Evolutionary conservation across 2,113 vertebrate genomes (phyloP).

Genomic region (Paracanthobrama guichenoti): DNA sequence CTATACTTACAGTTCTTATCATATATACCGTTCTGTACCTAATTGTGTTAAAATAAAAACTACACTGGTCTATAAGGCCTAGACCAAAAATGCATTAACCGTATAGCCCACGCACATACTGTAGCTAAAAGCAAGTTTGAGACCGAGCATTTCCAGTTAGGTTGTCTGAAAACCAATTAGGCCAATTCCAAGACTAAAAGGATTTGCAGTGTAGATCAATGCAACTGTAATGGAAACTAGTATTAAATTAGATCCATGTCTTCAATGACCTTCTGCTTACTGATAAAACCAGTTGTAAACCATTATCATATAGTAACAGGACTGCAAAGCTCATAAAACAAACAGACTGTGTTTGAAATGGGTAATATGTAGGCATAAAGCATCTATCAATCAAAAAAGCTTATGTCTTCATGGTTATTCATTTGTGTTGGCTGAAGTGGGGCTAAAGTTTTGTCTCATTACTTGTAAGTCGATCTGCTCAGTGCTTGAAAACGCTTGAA

Average conservation of each 20-base stretch:
- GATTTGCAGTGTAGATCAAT: slow-evolving; percentile 39
- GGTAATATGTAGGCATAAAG: neutral
- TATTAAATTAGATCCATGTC: slow-evolving; percentile 30
- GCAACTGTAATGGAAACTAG: slow-evolving; percentile 35
- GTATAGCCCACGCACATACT: too few species aligned
- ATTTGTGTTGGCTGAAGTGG: slow-evolving; percentile 23
- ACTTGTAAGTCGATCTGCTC: neutral
- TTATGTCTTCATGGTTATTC: slow-evolving; percentile 10
- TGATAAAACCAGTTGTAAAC: slow-evolving; percentile 8
- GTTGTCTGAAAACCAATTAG: slow-evolving; percentile 41
- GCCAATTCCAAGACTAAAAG: slow-evolving; percentile 37
- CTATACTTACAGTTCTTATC: neutral
- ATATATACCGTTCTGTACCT: slow-evolving; percentile 14
- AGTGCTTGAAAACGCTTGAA: slow-evolving; percentile 5
- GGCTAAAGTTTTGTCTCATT: slow-evolving; percentile 28
- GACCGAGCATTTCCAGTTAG: slow-evolving; percentile 31
- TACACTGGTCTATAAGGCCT: slow-evolving; percentile 12
- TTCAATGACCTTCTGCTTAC: slow-evolving; percentile 34
- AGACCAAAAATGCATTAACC: slow-evolving; percentile 7
- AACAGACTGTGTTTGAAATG: neutral
- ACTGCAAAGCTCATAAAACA: neutral
- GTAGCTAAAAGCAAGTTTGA: slow-evolving; percentile 22
- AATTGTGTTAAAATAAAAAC: slow-evolving; percentile 17
- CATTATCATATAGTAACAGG: slow-evolving; percentile 4
- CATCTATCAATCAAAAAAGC: neutral